Evolutionary conservation across 1,140 invertebrate species (phyloP).

Genomic region (Caerostris darwini): DNA sequence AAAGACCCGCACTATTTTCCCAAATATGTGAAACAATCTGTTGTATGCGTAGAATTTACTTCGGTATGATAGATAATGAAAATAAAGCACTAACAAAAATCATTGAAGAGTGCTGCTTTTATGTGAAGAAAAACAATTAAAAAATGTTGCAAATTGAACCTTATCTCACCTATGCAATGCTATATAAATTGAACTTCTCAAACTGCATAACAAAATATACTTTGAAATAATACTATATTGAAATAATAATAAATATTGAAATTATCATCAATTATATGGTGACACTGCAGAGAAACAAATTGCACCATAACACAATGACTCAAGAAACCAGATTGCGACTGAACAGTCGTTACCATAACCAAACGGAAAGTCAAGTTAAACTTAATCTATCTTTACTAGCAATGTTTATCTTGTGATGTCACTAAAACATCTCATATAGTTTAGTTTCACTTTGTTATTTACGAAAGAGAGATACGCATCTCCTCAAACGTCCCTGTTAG

Average conservation of each 20-base stretch:
- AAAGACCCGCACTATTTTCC: not conserved
- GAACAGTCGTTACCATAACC: not conserved
- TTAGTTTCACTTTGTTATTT: slow-evolving; percentile 12
- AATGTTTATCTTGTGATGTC: slow-evolving; percentile 22
- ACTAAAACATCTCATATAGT: slow-evolving; percentile 22
- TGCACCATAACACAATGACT: not conserved
- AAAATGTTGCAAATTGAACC: no score
- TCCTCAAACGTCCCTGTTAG: not conserved
- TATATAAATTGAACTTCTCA: no score
- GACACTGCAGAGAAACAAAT: no score
- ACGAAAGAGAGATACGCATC: slow-evolving; percentile 5
- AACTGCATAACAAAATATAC: no score
- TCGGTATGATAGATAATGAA: not conserved
- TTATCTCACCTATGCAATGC: no score
- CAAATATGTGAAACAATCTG: not conserved
- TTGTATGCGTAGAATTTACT: not conserved
- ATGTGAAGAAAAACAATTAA: no score
- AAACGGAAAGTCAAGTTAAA: not conserved
- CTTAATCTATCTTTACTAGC: slow-evolving; percentile 30
- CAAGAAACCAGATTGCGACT: not conserved
- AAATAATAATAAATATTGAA: no score
- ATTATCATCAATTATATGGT: no score
- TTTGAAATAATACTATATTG: no score
- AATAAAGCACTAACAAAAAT: no score
- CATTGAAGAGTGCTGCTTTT: no score